These are phyloP conservation scores for Gerris lacustris DNA, from an alignment of 2,888 invertebrate species.

Conservation along the genomic window DNA sequence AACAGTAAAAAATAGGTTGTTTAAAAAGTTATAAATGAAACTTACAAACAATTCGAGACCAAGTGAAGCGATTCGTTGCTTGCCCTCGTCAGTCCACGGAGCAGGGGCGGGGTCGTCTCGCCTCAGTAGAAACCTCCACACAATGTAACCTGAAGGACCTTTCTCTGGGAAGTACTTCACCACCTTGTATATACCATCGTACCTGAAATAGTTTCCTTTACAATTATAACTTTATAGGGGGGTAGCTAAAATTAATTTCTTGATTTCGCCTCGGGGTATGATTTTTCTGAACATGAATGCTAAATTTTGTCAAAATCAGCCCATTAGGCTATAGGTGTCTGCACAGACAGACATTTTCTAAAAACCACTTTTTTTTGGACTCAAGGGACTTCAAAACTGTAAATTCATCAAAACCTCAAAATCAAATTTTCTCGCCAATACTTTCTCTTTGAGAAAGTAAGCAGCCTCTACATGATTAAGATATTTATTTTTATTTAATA, in stretches of 20 bases:
- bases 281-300: no score
- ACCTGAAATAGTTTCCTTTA: conserved; percentile 39
- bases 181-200: conserved; percentile 79
- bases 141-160: conserved; percentile 62
- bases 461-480: conserved; percentile 7
- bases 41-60: conserved; percentile 40
- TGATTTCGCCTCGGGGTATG: no score
- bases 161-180: conserved; percentile 68
- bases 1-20: no score
- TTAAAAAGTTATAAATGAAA: not conserved
- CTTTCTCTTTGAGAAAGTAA: no score
- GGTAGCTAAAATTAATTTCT: conserved; percentile 19
- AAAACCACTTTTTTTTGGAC: no score
- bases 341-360: no score
- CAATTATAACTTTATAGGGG: no score
- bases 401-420: no score
- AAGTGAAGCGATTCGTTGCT: conserved; percentile 39
- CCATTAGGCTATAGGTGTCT: no score
- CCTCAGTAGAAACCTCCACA: conserved; percentile 65
- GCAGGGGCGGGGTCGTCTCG: conserved; percentile 66
- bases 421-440: no score
- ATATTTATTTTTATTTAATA: not conserved
- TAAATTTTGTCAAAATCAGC: no score
- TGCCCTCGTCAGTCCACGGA: conserved; percentile 64
- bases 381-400: no score